These are phyloP conservation scores for Rotaria socialis DNA, from an alignment of 2,888 invertebrate genomes.

Conservation along the genomic window DNA sequence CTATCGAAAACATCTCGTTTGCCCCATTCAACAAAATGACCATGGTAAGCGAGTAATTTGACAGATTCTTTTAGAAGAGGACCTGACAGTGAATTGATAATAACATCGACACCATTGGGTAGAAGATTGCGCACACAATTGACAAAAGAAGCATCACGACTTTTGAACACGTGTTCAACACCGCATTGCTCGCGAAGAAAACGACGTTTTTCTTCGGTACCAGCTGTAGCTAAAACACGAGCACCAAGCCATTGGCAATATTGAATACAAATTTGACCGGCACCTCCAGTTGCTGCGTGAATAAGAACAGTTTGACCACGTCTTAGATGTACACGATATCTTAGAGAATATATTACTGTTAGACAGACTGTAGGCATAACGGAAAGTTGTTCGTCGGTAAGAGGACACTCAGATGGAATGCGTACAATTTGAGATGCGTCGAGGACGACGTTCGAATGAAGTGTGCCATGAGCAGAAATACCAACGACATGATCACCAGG, in stretches of 20 bases:
- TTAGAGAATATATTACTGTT: neutral
- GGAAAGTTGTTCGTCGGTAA: neutral
- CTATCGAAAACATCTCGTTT: neutral
- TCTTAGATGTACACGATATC: neutral
- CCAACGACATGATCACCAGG: neutral
- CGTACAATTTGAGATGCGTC: accelerated
- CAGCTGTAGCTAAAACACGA: neutral
- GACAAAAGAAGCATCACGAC: neutral
- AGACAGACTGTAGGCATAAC: neutral
- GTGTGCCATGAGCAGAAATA: accelerated
- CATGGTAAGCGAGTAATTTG: neutral
- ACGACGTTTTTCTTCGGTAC: neutral
- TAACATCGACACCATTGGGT: neutral
- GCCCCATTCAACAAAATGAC: neutral
- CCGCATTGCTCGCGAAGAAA: neutral
- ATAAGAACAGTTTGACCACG: neutral
- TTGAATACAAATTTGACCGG: constrained; percentile 48
- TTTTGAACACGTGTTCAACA: neutral
- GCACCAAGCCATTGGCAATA: constrained; percentile 6
- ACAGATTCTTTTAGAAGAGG: neutral
- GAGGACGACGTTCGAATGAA: neutral
- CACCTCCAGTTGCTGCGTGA: constrained; percentile 53
- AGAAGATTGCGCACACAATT: neutral
- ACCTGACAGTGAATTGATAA: neutral
- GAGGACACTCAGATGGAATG: neutral